Conservation (phyloP, 2,113 vertebrate species). For the Lutjanus erythropterus region DNA sequence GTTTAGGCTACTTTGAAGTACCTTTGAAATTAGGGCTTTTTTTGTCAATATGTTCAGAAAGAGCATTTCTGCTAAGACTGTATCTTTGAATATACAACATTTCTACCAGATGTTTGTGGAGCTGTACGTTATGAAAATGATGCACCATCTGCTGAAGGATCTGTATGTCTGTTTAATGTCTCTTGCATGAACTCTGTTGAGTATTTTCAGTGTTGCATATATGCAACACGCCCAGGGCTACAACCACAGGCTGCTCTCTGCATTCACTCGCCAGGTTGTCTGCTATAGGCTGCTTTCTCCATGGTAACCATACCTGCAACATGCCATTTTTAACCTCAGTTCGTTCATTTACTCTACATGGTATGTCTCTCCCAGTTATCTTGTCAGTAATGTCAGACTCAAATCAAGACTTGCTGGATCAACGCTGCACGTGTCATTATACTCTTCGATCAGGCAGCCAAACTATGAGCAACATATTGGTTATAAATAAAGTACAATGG, state of each 20-base stretch:
- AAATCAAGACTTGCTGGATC: background rate
- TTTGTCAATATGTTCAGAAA: no score
- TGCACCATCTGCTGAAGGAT: background rate
- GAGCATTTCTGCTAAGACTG: no score
- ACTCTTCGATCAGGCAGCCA: background rate
- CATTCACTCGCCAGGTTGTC: slow-evolving; percentile 10
- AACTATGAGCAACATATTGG: background rate
- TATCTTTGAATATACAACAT: background rate
- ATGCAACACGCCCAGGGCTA: slow-evolving; percentile 22
- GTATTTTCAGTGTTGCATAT: background rate
- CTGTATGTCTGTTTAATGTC: background rate
- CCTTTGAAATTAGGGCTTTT: no score
- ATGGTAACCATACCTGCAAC: slow-evolving; percentile 60
- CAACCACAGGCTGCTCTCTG: background rate
- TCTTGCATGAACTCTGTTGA: background rate
- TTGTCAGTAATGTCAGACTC: background rate
- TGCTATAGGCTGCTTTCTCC: slow-evolving; percentile 47
- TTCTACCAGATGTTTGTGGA: background rate
- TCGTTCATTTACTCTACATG: slow-evolving; percentile 13
- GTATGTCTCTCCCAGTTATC: background rate
- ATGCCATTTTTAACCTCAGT: slow-evolving; percentile 40
- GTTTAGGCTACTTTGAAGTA: no score
- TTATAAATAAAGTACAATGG: background rate
- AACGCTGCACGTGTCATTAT: background rate
- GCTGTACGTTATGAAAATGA: background rate